A percentile compares a stretch with the other conserved stretches of the same genome.
These are phyloP conservation scores for Sebastes fasciatus DNA, from an alignment of 2,113 vertebrate species.

Conservation along the genomic window DNA sequence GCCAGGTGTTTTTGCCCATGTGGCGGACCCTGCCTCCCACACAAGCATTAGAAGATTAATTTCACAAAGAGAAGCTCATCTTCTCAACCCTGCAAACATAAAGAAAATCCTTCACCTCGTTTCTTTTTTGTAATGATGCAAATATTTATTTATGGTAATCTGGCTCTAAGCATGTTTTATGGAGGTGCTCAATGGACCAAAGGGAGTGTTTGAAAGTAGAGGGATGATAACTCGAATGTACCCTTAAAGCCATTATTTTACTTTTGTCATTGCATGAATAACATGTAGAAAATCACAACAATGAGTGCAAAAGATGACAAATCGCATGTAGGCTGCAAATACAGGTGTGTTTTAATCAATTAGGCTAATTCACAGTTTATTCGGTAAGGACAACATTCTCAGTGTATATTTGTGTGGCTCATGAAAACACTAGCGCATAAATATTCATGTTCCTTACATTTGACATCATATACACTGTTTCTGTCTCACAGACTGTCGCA, in stretches of 20 bases:
- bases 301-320: too few relatives aligned
- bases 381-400: not conserved
- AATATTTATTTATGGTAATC: too few relatives aligned
- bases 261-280: too few relatives aligned
- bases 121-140: not conserved
- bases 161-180: too few relatives aligned
- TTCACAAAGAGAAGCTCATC: not conserved
- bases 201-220: too few relatives aligned
- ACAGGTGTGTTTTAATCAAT: not conserved
- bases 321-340: not conserved
- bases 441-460: not conserved
- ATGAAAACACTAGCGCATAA: not conserved
- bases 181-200: too few relatives aligned
- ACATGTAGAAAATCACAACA: too few relatives aligned
- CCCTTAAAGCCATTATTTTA: too few relatives aligned
- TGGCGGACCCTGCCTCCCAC: not conserved
- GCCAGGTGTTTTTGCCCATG: not conserved
- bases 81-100: not conserved
- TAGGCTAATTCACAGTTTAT: not conserved
- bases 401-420: not conserved
- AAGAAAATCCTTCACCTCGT: not conserved
- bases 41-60: slow-evolving; percentile 13
- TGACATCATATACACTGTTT: not conserved
- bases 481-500: not conserved
- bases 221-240: too few relatives aligned